phyloP scores from a whole-genome alignment of 2,888 invertebrate genomes.

The Mesopsocus fuscifrons region DNA sequence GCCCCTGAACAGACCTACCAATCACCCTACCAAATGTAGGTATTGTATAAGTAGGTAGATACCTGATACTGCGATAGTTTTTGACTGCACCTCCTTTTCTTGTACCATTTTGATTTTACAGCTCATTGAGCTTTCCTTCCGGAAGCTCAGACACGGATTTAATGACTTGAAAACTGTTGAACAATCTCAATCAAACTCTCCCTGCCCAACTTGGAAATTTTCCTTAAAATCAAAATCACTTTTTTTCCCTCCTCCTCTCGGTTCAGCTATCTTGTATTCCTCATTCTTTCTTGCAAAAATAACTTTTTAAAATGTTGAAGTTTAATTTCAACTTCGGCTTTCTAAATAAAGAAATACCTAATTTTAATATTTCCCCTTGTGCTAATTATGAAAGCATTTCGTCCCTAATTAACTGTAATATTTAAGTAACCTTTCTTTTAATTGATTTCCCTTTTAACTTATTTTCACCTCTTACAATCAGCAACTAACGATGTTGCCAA shows the following conservation, averaged over 20 bases:
- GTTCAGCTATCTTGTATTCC: background rate
- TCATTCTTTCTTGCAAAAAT: background rate
- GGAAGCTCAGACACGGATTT: no score
- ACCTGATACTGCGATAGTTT: no score
- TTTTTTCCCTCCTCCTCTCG: background rate
- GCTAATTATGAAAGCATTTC: conserved; percentile 9
- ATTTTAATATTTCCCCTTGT: background rate
- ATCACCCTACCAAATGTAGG: no score
- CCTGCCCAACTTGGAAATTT: background rate
- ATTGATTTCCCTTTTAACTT: background rate
- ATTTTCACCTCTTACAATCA: no score
- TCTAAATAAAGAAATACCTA: background rate
- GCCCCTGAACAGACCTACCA: no score
- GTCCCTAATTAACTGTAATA: conserved; percentile 8
- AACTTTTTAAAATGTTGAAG: background rate
- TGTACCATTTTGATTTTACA: no score
- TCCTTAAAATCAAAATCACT: background rate
- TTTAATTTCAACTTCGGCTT: background rate
- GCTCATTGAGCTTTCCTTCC: no score
- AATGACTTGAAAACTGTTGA: background rate
- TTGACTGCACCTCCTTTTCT: no score
- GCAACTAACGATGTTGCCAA: no score
- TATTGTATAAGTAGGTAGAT: no score
- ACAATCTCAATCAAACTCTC: background rate
- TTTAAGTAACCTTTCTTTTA: conserved; percentile 6